These are phyloP conservation scores for Gymnocheta viridis DNA, from an alignment of 2,888 invertebrate genomes.

Conservation along the genomic window DNA sequence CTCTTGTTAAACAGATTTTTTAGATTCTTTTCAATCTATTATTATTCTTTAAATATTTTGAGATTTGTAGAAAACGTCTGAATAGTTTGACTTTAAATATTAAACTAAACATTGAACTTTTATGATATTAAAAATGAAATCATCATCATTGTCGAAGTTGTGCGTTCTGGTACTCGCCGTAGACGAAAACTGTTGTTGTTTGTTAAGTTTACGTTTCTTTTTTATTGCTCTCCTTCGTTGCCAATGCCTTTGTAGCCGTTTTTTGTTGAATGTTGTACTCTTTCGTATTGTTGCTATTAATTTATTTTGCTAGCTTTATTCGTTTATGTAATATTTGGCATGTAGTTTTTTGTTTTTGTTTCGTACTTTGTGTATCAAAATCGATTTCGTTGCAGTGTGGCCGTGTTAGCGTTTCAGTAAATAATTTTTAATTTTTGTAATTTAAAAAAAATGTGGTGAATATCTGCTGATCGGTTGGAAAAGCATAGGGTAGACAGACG, in stretches of 20 bases:
- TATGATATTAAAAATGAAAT: constrained; percentile 75
- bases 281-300: constrained; percentile 38
- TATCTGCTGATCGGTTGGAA: no score
- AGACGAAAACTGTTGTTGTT: constrained; percentile 45
- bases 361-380: constrained; percentile 15
- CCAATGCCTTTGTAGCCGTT: neutral
- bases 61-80: constrained; percentile 72
- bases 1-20: constrained; percentile 6
- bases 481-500: no score
- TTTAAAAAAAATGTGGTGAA: no score
- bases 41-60: constrained; percentile 37
- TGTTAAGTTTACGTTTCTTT: constrained; percentile 47
- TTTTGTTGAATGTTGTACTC: constrained; percentile 9
- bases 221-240: constrained; percentile 47
- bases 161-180: constrained; percentile 70
- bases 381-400: neutral
- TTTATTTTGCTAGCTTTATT: constrained; percentile 34
- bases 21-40: constrained; percentile 19
- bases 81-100: constrained; percentile 75
- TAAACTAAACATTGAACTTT: constrained; percentile 75
- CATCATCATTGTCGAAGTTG: constrained; percentile 74
- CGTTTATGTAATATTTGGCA: constrained; percentile 12
- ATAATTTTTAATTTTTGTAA: neutral
- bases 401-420: neutral
- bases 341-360: constrained; percentile 8